A percentile compares a stretch with the other conserved stretches of the same genome.
Evolutionary conservation across 2,797 vertebrate genomes (phyloP).

Genomic region (Melopsittacus undulatus): DNA sequence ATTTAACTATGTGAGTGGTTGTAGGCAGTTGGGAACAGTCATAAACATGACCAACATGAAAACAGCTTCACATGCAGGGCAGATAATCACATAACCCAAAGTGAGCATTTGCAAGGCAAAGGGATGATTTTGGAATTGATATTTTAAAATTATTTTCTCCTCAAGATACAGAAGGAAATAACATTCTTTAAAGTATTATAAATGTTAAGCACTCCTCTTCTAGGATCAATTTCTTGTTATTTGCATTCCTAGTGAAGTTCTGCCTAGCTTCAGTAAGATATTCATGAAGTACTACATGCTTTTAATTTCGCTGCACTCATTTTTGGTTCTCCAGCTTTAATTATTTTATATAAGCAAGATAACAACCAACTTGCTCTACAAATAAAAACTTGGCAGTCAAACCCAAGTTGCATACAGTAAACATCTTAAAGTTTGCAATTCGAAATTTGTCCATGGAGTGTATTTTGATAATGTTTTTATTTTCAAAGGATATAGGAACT

Average conservation of each 20-base stretch:
- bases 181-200: background rate
- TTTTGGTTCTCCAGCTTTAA: background rate
- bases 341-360: background rate
- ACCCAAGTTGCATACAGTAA: background rate
- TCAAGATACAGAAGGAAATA: background rate
- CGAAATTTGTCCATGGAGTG: background rate
- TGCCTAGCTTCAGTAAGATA: background rate
- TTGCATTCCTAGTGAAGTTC: background rate
- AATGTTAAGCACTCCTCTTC: background rate
- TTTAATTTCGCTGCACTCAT: background rate
- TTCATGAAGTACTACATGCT: background rate
- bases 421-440: background rate
- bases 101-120: background rate
- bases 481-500: background rate
- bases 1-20: background rate
- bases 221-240: background rate
- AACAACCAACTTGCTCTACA: background rate
- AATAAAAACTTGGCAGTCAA: background rate
- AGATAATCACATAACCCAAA: background rate
- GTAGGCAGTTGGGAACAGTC: background rate
- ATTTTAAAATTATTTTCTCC: background rate
- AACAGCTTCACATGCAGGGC: background rate
- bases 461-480: background rate
- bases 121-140: background rate
- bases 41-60: background rate